A percentile compares a stretch with the other conserved stretches of the same genome.
phyloP scores from a whole-genome alignment of 2,113 vertebrate species.

The Cottus gobio region DNA sequence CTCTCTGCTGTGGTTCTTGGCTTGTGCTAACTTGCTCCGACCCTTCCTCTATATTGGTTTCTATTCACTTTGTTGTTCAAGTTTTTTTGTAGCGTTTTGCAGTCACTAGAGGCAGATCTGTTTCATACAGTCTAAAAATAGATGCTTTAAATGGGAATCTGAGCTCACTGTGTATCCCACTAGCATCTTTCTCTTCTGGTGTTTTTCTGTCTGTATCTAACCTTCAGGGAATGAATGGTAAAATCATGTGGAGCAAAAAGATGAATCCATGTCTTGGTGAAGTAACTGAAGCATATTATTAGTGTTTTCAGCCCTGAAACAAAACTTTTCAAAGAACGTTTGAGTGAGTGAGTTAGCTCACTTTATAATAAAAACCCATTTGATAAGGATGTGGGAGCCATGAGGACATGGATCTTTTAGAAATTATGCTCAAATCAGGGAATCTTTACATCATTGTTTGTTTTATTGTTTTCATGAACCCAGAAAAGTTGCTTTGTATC shows the following conservation, averaged over 20 bases:
- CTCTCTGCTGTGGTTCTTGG: conserved; percentile 26
- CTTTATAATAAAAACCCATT: neutral
- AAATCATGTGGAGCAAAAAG: conserved; percentile 19
- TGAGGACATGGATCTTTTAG: conserved; percentile 1
- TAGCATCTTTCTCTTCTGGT: conserved; percentile 14
- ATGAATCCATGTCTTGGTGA: conserved; percentile 22
- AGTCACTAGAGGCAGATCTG: conserved; percentile 34
- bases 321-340: conserved; percentile 7
- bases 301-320: conserved; percentile 3
- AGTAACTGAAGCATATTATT: conserved; percentile 3
- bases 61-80: neutral
- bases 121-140: conserved; percentile 55
- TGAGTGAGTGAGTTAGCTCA: too few relatives aligned
- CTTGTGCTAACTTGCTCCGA: neutral
- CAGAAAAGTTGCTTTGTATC: neutral
- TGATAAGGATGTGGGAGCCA: neutral
- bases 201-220: conserved; percentile 17
- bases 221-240: conserved; percentile 23
- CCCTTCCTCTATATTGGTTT: conserved; percentile 30
- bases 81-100: conserved; percentile 16
- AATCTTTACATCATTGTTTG: neutral
- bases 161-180: conserved; percentile 31
- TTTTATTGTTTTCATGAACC: conserved; percentile 4
- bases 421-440: conserved; percentile 3
- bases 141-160: conserved; percentile 42